Conservation (phyloP, 2,113 vertebrate genomes). For the Gymnobelideus leadbeateri region DNA sequence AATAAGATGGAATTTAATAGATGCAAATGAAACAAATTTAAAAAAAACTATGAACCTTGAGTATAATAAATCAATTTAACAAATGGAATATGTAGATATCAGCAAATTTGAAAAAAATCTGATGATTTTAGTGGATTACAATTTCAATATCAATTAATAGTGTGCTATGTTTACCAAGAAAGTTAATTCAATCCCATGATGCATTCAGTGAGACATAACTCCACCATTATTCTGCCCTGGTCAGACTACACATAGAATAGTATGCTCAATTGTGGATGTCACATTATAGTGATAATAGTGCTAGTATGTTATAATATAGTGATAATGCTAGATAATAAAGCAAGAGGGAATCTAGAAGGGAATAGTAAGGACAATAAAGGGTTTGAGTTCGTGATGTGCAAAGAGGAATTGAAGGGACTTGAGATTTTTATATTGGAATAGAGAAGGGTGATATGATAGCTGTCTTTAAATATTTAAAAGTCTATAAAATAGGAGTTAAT, state of each 20-base stretch:
- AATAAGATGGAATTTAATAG: not conserved
- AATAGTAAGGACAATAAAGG: not conserved
- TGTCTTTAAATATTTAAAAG: not conserved
- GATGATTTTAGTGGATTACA: not conserved
- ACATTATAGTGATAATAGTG: too few relatives aligned
- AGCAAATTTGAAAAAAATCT: not conserved
- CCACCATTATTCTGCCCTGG: not conserved
- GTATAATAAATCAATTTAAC: not conserved
- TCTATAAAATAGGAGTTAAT: not conserved
- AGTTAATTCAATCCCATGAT: not conserved
- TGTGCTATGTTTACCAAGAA: not conserved
- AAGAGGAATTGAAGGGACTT: not conserved
- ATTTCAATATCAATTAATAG: not conserved
- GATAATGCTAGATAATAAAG: too few relatives aligned
- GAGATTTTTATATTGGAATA: not conserved
- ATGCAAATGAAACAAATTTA: not conserved
- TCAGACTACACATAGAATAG: not conserved
- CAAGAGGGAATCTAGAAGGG: not conserved
- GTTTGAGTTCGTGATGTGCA: not conserved
- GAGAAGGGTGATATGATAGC: not conserved
- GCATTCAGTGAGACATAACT: not conserved
- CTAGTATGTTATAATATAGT: too few relatives aligned
- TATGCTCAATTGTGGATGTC: not conserved
- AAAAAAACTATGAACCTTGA: not conserved
- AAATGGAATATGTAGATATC: not conserved